A percentile compares a stretch with the other conserved stretches of the same genome.
These are phyloP conservation scores for Eueides isabella DNA, from an alignment of 1,140 invertebrate genomes.

Conservation along the genomic window DNA sequence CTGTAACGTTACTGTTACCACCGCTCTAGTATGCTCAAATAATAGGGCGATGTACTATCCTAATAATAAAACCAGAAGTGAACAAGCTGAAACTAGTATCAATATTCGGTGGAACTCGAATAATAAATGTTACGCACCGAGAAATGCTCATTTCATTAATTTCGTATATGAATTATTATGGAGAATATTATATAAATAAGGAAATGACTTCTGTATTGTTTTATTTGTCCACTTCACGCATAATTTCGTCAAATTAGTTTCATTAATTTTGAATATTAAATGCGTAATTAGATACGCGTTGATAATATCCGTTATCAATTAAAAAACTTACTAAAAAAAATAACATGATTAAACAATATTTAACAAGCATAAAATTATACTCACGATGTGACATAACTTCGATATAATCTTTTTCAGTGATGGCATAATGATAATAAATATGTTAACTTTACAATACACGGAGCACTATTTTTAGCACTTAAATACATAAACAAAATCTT, in stretches of 20 bases:
- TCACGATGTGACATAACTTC: conserved; percentile 57
- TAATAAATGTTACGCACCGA: conserved; percentile 10
- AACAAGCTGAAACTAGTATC: conserved; percentile 18
- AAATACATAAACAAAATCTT: conserved; percentile 35
- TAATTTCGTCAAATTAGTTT: not conserved
- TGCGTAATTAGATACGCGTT: not conserved
- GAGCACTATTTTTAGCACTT: conserved; percentile 38
- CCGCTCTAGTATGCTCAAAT: not conserved
- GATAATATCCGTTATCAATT: conserved; percentile 11
- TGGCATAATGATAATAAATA: conserved; percentile 42
- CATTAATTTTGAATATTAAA: not conserved
- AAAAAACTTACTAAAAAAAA: conserved; percentile 13
- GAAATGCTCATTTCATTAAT: not conserved
- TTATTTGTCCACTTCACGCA: not conserved
- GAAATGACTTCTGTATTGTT: not conserved
- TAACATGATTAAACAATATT: not conserved
- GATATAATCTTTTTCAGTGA: conserved; percentile 56
- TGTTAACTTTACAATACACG: conserved; percentile 32
- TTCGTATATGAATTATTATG: too few species aligned
- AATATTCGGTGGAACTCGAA: conserved; percentile 11
- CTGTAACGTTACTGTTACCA: not conserved
- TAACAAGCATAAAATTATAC: conserved; percentile 35
- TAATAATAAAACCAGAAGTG: conserved; percentile 20
- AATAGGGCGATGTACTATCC: not conserved
- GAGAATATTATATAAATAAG: too few species aligned